These are phyloP conservation scores for Drosophila nigrodunni DNA, from an alignment of 1,140 invertebrate genomes.

Conservation along the genomic window DNA sequence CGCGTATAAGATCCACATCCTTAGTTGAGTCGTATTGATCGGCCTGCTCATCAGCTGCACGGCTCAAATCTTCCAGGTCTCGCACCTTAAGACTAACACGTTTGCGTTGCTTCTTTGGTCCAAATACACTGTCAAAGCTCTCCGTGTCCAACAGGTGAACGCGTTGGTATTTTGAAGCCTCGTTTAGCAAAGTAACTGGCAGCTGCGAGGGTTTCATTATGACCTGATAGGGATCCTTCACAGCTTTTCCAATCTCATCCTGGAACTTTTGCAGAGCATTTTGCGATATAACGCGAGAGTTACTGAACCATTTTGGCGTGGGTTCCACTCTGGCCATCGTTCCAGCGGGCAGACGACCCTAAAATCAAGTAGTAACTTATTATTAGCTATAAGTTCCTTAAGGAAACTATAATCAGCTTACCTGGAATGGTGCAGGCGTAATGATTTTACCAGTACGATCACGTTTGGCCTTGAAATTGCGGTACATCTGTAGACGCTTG, in stretches of 20 bases:
- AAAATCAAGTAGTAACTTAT: slow-evolving; percentile 70
- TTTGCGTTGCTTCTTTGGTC: slow-evolving; percentile 96
- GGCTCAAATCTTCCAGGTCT: slow-evolving; percentile 90
- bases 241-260: slow-evolving; percentile 96
- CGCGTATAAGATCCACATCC: slow-evolving; percentile 92
- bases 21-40: slow-evolving; percentile 92
- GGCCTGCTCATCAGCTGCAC: slow-evolving; percentile 88
- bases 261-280: slow-evolving; percentile 98
- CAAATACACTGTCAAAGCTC: slow-evolving; percentile 97
- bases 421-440: slow-evolving; percentile 94
- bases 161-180: slow-evolving; percentile 94
- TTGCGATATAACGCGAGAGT: slow-evolving; percentile 96
- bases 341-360: slow-evolving; percentile 94
- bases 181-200: slow-evolving; percentile 97
- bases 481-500: slow-evolving; percentile 98
- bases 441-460: slow-evolving; percentile 96
- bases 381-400: not conserved
- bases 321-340: slow-evolving; percentile 97
- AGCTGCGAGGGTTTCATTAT: slow-evolving; percentile 98
- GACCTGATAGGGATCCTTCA: slow-evolving; percentile 98
- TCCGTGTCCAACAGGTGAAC: slow-evolving; percentile 98
- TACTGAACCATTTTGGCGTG: slow-evolving; percentile 99
- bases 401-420: slow-evolving; percentile 27
- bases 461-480: slow-evolving; percentile 97
- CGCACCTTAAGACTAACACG: slow-evolving; percentile 92